These are phyloP conservation scores for Acanthornis magna DNA, from an alignment of 2,797 vertebrate genomes.

Conservation along the genomic window DNA sequence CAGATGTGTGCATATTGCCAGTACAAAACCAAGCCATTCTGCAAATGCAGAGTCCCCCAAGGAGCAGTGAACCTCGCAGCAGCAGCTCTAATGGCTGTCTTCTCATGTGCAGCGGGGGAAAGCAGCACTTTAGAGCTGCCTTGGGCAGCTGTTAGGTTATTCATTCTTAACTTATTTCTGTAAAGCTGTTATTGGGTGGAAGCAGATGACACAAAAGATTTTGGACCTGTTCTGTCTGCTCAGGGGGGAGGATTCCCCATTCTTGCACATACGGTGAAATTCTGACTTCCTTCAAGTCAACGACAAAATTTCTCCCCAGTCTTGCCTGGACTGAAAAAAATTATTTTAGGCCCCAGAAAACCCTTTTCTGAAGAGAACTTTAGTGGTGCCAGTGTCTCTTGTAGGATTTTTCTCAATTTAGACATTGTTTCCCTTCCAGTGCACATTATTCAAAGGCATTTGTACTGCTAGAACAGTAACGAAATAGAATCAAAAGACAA, in stretches of 20 bases:
- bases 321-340: neutral
- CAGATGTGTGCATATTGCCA: slow-evolving; percentile 35
- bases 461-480: neutral
- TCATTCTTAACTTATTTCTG: slow-evolving; percentile 48
- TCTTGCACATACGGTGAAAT: neutral
- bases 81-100: slow-evolving; percentile 57
- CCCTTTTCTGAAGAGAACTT: neutral
- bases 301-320: neutral
- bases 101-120: slow-evolving; percentile 42
- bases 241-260: neutral
- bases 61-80: slow-evolving; percentile 64
- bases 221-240: neutral
- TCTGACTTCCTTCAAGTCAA: neutral
- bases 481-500: neutral
- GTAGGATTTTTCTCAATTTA: neutral
- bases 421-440: neutral
- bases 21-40: slow-evolving; percentile 55
- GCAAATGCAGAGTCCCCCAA: slow-evolving; percentile 2
- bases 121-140: slow-evolving; percentile 51
- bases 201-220: slow-evolving; percentile 21
- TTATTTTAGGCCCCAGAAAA: neutral
- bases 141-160: slow-evolving; percentile 59
- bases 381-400: neutral
- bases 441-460: neutral
- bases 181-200: slow-evolving; percentile 46